Evolutionary conservation across 2,797 vertebrate species (phyloP).

Genomic region (Onychomys arenicola): DNA sequence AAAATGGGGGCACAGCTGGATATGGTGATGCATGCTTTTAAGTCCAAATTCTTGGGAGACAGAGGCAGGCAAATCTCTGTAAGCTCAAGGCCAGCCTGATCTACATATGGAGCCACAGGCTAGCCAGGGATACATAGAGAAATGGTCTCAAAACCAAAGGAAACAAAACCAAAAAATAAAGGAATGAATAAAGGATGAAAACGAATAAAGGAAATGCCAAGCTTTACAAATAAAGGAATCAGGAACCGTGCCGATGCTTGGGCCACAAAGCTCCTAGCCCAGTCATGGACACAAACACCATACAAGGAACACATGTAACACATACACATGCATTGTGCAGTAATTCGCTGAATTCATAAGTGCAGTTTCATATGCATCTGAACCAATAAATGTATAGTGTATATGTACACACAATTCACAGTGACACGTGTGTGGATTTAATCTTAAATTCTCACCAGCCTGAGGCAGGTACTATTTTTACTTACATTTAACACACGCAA

Average conservation of each 20-base stretch:
- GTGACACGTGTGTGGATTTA: neutral
- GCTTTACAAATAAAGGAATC: neutral
- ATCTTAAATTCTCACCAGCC: neutral
- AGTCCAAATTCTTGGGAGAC: neutral
- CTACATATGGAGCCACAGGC: neutral
- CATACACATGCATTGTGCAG: neutral
- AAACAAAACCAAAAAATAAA: neutral
- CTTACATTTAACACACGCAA: neutral
- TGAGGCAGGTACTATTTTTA: neutral
- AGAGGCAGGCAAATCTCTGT: neutral
- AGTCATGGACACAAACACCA: neutral
- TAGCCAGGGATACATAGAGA: neutral
- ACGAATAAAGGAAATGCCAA: neutral
- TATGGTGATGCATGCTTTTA: neutral
- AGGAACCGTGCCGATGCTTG: neutral
- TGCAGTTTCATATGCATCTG: neutral
- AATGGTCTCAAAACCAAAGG: neutral
- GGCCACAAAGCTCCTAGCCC: neutral
- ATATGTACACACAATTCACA: neutral
- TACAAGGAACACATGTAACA: neutral
- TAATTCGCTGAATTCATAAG: neutral
- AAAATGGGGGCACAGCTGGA: neutral
- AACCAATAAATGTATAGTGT: neutral
- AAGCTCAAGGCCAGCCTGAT: neutral
- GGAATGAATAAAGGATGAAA: neutral